These are phyloP conservation scores for Brienomyrus longianalis DNA, from an alignment of 2,113 vertebrate species.

Conservation along the genomic window DNA sequence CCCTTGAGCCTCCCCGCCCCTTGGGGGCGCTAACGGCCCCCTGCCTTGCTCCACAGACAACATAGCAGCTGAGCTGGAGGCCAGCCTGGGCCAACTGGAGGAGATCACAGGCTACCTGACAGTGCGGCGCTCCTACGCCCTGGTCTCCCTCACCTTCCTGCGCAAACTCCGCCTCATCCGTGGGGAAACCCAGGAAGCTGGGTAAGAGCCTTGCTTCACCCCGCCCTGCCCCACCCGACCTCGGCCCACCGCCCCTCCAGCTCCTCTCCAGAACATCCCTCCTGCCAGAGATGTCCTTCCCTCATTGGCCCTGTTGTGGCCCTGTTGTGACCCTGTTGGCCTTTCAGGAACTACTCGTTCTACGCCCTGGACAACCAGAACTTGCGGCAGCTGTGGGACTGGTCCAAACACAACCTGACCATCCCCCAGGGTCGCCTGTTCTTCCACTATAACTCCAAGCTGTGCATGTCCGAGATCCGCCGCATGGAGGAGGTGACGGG, in stretches of 20 bases:
- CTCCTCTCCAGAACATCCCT: neutral
- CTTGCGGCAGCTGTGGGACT: slow-evolving; percentile 91
- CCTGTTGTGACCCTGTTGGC: neutral
- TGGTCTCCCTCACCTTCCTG: slow-evolving; percentile 91
- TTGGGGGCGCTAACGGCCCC: neutral
- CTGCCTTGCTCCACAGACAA: slow-evolving; percentile 64
- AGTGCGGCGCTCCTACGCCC: slow-evolving; percentile 84
- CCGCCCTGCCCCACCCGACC: neutral
- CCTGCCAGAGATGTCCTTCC: neutral
- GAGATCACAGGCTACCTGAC: slow-evolving; percentile 88
- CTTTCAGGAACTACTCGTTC: slow-evolving; percentile 75
- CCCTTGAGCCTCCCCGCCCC: neutral
- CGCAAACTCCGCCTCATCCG: slow-evolving; percentile 80
- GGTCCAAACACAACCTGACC: slow-evolving; percentile 91
- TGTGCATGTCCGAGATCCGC: slow-evolving; percentile 85
- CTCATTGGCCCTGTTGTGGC: neutral
- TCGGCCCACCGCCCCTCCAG: neutral
- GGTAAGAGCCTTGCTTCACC: slow-evolving; percentile 55
- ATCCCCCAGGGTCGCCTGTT: slow-evolving; percentile 82
- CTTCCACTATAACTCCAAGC: slow-evolving; percentile 91
- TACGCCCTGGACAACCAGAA: slow-evolving; percentile 96
- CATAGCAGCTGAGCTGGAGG: slow-evolving; percentile 88
- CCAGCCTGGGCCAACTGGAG: slow-evolving; percentile 88
- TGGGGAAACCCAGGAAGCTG: slow-evolving; percentile 75
- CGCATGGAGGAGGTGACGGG: slow-evolving; percentile 85